A percentile compares a stretch with the other conserved stretches of the same genome.
phyloP scores from a whole-genome alignment of 1,140 invertebrate genomes.

The Thaumetopoea pityocampa region DNA sequence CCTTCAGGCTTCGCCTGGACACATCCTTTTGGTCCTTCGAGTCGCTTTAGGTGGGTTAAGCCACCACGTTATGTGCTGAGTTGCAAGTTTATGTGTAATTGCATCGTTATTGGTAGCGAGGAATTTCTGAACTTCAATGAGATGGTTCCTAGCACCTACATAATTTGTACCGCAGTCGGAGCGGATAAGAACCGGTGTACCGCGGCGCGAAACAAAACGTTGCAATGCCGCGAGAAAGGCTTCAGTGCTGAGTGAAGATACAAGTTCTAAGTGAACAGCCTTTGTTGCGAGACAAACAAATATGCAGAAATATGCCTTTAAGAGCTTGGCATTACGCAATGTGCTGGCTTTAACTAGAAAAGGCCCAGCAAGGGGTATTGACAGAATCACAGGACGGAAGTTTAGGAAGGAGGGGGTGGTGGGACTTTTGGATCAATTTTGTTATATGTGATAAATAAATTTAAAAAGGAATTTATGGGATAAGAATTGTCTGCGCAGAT shows the following conservation, averaged over 20 bases:
- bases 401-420: too few species aligned
- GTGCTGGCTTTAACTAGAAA: constrained; percentile 39
- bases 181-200: constrained; percentile 38
- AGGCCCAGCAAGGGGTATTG: constrained; percentile 58
- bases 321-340: constrained; percentile 19
- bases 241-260: constrained; percentile 47
- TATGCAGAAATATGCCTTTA: constrained; percentile 58
- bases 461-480: too few species aligned
- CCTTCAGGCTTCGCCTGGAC: too few species aligned
- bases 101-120: constrained; percentile 8
- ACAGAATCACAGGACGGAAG: too few species aligned
- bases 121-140: constrained; percentile 18
- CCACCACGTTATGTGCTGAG: constrained; percentile 17
- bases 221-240: constrained; percentile 50
- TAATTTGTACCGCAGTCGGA: constrained; percentile 61
- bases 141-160: constrained; percentile 29
- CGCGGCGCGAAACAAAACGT: constrained; percentile 55
- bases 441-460: too few species aligned
- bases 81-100: constrained; percentile 8
- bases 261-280: constrained; percentile 65
- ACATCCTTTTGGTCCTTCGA: too few species aligned
- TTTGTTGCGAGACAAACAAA: constrained; percentile 63
- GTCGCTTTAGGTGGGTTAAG: constrained; percentile 6
- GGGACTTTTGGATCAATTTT: too few species aligned
- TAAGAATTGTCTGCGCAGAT: too few species aligned